phyloP scores from a whole-genome alignment of 2,113 vertebrate species.

The Fregetta grallaria region DNA sequence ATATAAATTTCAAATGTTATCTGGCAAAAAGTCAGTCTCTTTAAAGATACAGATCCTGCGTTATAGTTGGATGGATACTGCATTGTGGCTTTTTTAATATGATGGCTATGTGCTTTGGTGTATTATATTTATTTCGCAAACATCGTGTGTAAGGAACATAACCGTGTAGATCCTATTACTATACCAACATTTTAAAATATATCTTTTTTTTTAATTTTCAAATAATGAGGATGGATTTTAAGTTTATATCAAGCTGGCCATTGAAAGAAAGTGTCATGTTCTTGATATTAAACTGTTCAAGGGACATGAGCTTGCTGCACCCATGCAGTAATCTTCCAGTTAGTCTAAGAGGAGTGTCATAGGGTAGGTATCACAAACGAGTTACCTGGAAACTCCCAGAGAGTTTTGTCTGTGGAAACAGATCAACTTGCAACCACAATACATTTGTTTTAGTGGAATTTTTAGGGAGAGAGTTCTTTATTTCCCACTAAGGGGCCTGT shows the following conservation, averaged over 20 bases:
- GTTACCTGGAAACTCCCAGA: conserved; percentile 33
- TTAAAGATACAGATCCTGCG: background rate
- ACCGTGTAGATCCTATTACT: background rate
- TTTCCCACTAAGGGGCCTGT: background rate
- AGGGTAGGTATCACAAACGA: background rate
- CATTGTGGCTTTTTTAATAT: background rate
- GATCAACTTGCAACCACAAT: background rate
- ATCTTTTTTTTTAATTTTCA: background rate
- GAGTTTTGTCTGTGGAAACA: background rate
- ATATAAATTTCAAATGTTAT: background rate
- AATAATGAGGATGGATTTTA: background rate
- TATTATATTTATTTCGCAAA: background rate
- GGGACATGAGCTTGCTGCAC: background rate
- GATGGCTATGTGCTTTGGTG: background rate
- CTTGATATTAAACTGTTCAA: background rate
- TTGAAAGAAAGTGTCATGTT: background rate
- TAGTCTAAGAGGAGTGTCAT: background rate
- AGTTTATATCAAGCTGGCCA: background rate
- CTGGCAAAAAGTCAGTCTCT: background rate
- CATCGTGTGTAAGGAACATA: background rate
- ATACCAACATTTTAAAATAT: background rate
- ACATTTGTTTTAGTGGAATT: background rate
- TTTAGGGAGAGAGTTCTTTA: background rate
- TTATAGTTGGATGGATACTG: background rate
- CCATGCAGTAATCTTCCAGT: background rate